Evolutionary conservation across 2,113 vertebrate species (phyloP), one percentile per base, ranked within the genome.

Genomic region (Odocoileus hemionus): DNA sequence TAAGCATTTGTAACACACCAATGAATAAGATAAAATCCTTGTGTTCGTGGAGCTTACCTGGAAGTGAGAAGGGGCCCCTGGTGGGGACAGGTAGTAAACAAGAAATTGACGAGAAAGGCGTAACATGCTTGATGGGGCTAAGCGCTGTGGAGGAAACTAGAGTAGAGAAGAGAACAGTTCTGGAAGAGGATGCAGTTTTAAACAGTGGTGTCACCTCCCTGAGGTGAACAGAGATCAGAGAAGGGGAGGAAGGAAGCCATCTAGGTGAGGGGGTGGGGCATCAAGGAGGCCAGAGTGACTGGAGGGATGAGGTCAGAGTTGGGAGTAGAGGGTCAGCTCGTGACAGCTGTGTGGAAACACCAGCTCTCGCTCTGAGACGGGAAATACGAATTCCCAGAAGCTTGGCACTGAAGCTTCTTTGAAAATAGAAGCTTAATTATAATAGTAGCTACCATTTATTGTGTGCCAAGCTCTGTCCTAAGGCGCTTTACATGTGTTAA

Each of bases 341-440:
- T 43, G 21, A 28, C 36, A 60, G 45, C 83, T 55, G 10, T 25
- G 15, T 70, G 4, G 33, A 43, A 76, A 55, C 36, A 21, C 58
- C 7, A 74, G 74, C 86, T 95, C 58, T 86, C 2, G 5, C 50
- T 89, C 43, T 36, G 74, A 86, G n/a, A n/a, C 5, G 86, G 96
- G 80, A 96, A 58, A 61, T 47, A 45, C 47, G 57, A 54, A 88
- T 80, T 89, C 10, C 36, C 54, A 87, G 64, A 94, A 60, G 76
- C 67, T 70, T 95, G 96, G 92, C 92, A 83, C 60, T 1, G 1
- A 78, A 57, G 43, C 58, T 7, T 15, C 86, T 96, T 95, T 67
- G 95, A 94, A 94, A 98, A 95, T 91, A 95, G 95, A 96, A 95
- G 74, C 84, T 74, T 80, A 82, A 87, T 95, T 83, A 80, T 83